Evolutionary conservation across 2,888 invertebrate genomes (phyloP).

Genomic region (Heteromurus nitidus): DNA sequence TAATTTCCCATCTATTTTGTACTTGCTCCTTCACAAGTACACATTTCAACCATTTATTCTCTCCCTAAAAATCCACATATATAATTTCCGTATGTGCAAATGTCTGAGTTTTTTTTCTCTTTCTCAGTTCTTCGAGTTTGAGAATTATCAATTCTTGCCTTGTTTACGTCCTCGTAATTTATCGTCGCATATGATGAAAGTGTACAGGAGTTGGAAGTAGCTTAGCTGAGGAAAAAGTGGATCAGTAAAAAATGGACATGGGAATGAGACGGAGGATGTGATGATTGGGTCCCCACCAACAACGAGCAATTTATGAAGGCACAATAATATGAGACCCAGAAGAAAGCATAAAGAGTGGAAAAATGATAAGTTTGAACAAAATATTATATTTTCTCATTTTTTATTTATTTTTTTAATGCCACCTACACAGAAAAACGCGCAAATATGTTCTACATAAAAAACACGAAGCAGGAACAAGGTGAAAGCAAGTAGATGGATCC

Average conservation of each 20-base stretch:
- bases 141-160: no score
- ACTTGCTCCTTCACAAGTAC: not conserved
- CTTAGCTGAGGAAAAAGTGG: constrained; percentile 3
- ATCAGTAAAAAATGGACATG: constrained; percentile 3
- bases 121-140: no score
- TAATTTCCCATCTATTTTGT: not conserved
- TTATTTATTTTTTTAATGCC: not conserved
- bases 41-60: not conserved
- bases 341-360: no score
- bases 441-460: not conserved
- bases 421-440: not conserved
- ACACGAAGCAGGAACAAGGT: not conserved
- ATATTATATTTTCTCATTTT: no score
- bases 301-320: constrained; percentile 1
- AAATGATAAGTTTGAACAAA: no score
- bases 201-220: not conserved
- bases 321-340: not conserved
- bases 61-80: not conserved
- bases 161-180: no score
- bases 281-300: constrained; percentile 6
- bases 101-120: not conserved
- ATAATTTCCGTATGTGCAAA: not conserved
- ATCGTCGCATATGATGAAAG: no score
- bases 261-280: not conserved
- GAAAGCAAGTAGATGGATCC: not conserved